Evolutionary conservation across 1,140 invertebrate genomes (phyloP).

Genomic region (Drosophila arawakana): DNA sequence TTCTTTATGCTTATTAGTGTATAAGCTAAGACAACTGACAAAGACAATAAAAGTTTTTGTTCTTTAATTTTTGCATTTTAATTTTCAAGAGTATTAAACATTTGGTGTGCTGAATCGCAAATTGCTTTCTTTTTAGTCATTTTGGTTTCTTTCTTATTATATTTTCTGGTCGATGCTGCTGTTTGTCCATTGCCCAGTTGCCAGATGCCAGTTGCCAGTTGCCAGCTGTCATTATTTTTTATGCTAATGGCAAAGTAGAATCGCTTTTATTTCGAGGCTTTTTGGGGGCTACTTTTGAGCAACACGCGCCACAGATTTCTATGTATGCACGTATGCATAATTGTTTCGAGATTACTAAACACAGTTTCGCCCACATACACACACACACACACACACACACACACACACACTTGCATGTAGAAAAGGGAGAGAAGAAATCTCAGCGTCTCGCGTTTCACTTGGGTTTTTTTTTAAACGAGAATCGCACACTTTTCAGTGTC

Average conservation of each 20-base stretch:
- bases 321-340: slow-evolving; percentile 77
- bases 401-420: slow-evolving; percentile 3
- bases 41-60: no score
- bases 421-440: slow-evolving; percentile 11
- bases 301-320: slow-evolving; percentile 73
- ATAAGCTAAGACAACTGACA: no score
- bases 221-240: slow-evolving; percentile 71
- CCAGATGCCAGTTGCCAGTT: slow-evolving; percentile 22
- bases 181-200: slow-evolving; percentile 28
- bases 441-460: slow-evolving; percentile 28
- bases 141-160: slow-evolving; percentile 9
- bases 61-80: no score
- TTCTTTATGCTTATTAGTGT: no score
- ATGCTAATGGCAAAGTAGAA: slow-evolving; percentile 78
- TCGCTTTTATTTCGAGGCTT: slow-evolving; percentile 75
- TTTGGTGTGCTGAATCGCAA: background rate
- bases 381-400: slow-evolving; percentile 1
- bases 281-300: slow-evolving; percentile 62
- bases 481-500: slow-evolving; percentile 57
- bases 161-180: slow-evolving; percentile 9
- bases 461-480: slow-evolving; percentile 40
- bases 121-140: slow-evolving; percentile 1
- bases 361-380: slow-evolving; percentile 3
- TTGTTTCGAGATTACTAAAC: slow-evolving; percentile 75
- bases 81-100: background rate